These are phyloP conservation scores for Apamea epomidion DNA, from an alignment of 2,888 invertebrate species.

Conservation along the genomic window DNA sequence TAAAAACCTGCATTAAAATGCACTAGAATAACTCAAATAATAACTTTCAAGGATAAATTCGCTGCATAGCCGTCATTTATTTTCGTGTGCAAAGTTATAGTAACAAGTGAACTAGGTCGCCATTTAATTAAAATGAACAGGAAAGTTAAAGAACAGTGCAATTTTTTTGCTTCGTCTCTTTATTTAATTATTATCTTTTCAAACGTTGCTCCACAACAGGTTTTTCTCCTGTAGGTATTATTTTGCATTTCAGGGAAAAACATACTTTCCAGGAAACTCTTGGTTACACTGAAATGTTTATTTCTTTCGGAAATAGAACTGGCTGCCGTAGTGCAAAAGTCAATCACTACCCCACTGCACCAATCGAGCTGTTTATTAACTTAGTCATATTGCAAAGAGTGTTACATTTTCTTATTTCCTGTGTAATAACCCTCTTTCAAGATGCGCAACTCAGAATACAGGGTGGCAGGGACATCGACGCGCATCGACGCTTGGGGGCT, in stretches of 20 bases:
- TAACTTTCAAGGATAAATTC: conserved; percentile 42
- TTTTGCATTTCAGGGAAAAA: not conserved
- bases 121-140: conserved; percentile 22
- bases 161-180: not conserved
- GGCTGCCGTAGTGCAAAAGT: conserved; percentile 1
- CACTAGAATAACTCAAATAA: conserved; percentile 14
- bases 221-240: not conserved
- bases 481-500: too few relatives aligned
- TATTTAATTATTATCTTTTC: not conserved
- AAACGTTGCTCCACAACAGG: not conserved
- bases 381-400: not conserved
- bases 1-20: conserved; percentile 26
- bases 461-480: too few relatives aligned
- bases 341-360: conserved; percentile 7
- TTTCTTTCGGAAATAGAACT: conserved; percentile 13
- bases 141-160: not conserved
- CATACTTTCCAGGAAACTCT: not conserved
- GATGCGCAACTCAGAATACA: not conserved
- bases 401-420: conserved; percentile 12
- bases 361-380: conserved; percentile 11
- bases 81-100: conserved; percentile 16
- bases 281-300: conserved; percentile 8
- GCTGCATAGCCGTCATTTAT: conserved; percentile 37
- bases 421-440: not conserved
- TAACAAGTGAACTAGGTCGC: conserved; percentile 26